Evolutionary conservation across 2,113 vertebrate genomes (phyloP), one percentile per base, ranked within the genome.

Genomic region (Crotalus tigris): DNA sequence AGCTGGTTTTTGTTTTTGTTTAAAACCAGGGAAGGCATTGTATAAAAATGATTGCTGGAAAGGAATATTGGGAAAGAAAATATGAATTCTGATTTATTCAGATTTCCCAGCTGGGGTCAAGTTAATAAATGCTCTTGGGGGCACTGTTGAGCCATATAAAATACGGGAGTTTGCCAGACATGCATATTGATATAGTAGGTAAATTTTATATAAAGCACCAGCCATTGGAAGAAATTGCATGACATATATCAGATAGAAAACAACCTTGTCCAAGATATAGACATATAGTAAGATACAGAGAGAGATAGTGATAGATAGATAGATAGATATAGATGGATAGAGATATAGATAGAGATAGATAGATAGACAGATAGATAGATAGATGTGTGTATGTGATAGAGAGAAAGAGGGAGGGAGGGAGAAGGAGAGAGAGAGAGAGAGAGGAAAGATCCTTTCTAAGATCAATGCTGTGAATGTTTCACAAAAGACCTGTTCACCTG

Each of bases 91-190:
- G 39, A 81, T 81, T 44, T 81, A 81, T 81, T 81, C 33, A 81
- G 33, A 19, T 81, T 81, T 81, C 33, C 33, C 69, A 81, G 33
- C 33, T 81, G 75, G 75, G 33, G 75, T 81, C 75, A 81, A 81
- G 2, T 21, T 81, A 81, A 39, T 81, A 81, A 21, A 81, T 81
- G 19, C 75, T 81, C 75, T 81, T 81, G 75, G 33, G 75, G 75
- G 75, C 75, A 81, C 75, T 81, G 33, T 81, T 81, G 75, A 81
- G 75, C 75, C 75, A 21, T 81, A 81, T 44, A 81, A 81, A 81
- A 39, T 44, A 4, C 75, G 21, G 75, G 33, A 44, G 17, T 21
- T 44, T 81, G 75, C 44, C 75, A 81, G 33, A 44, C 17, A 44
- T 10, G 33, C 75, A 21, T 81, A 44, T 21, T 81, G 39, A 81